Evolutionary conservation across 2,888 invertebrate genomes (phyloP).

Genomic region (Resseliella maxima): DNA sequence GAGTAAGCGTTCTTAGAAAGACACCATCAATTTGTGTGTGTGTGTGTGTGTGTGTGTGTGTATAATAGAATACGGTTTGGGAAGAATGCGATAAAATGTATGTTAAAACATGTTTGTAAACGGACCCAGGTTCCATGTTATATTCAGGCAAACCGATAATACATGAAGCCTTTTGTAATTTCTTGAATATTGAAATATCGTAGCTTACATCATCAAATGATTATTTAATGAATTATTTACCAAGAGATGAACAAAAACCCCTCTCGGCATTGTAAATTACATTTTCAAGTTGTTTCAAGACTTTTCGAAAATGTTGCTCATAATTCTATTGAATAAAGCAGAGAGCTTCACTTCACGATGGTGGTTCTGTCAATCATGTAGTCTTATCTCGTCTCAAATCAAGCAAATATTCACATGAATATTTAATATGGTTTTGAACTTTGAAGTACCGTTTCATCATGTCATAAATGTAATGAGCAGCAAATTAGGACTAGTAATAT

Average conservation of each 20-base stretch:
- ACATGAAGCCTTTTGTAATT: background rate
- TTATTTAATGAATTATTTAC: constrained; percentile 30
- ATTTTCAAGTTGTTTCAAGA: background rate
- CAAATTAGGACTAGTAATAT: constrained; percentile 10
- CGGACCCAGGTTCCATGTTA: background rate
- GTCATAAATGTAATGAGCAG: constrained; percentile 27
- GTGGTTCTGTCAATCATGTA: background rate
- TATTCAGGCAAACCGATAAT: background rate
- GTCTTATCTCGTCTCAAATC: background rate
- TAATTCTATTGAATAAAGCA: too few relatives aligned
- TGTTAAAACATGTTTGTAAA: constrained; percentile 2
- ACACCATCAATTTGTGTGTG: too few relatives aligned
- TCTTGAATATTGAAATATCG: constrained; percentile 16
- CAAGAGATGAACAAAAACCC: background rate
- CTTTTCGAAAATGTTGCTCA: too few relatives aligned
- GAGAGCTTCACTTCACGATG: background rate
- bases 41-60: too few relatives aligned
- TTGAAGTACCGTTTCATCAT: constrained; percentile 40
- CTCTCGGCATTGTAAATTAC: background rate
- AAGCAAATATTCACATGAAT: constrained; percentile 30
- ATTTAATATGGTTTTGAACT: constrained; percentile 26
- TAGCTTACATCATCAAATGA: constrained; percentile 28
- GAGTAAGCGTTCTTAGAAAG: too few relatives aligned
- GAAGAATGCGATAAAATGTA: too few relatives aligned
- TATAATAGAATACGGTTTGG: too few relatives aligned